A percentile compares a stretch with the other conserved stretches of the same genome.
Evolutionary conservation across 2,888 invertebrate genomes (phyloP).

Genomic region (Lepidocyrtinus sp.): DNA sequence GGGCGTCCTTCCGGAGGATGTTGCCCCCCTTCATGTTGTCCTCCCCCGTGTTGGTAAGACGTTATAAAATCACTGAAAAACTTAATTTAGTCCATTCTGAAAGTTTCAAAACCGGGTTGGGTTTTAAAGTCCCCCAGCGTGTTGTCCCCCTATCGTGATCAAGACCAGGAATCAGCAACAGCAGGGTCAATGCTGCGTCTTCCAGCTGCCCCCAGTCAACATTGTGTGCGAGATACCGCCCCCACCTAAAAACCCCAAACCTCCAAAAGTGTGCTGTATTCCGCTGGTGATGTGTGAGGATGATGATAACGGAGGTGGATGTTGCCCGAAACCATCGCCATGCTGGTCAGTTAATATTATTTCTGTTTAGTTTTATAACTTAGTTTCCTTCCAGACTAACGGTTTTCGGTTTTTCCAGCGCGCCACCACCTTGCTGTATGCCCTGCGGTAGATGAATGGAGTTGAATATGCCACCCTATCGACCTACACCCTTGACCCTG

Average conservation of each 20-base stretch:
- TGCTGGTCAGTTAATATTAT: neutral
- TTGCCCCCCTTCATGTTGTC: constrained; percentile 57
- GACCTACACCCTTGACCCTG: no score
- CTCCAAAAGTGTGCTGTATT: constrained; percentile 69
- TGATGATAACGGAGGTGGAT: constrained; percentile 55
- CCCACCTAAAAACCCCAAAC: constrained; percentile 66
- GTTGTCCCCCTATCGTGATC: constrained; percentile 69
- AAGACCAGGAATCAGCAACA: constrained; percentile 66
- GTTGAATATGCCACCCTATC: no score
- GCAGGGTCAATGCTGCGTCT: constrained; percentile 70
- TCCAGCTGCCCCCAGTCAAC: constrained; percentile 68
- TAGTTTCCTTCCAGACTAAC: neutral
- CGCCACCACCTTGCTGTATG: constrained; percentile 13
- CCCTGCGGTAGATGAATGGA: no score
- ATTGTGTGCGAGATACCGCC: constrained; percentile 67
- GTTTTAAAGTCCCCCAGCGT: constrained; percentile 48
- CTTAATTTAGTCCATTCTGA: neutral
- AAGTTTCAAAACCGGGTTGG: neutral
- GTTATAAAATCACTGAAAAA: neutral
- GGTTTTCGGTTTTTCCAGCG: neutral
- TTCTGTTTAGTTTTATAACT: neutral
- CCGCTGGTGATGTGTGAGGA: constrained; percentile 69
- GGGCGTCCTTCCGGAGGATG: constrained; percentile 51
- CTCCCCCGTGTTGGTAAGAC: neutral
- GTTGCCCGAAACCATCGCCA: constrained; percentile 31